These are phyloP conservation scores for Mesaphorura yosii DNA, from an alignment of 1,140 invertebrate genomes.

Conservation along the genomic window DNA sequence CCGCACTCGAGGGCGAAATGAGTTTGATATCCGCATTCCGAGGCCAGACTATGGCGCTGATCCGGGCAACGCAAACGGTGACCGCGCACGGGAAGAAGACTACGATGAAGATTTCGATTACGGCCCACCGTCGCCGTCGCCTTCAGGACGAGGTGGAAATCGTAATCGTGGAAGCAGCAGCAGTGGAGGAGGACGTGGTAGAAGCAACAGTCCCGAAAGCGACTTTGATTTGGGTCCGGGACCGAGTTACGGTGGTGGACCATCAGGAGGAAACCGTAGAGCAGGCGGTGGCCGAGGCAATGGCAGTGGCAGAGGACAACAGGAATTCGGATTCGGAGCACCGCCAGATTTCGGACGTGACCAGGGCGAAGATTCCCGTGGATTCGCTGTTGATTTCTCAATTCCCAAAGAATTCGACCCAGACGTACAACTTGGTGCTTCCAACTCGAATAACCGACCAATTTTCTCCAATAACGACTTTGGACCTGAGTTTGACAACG, in stretches of 20 bases:
- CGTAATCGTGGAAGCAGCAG: not conserved
- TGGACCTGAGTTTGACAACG: constrained; percentile 14
- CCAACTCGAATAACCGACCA: constrained; percentile 14
- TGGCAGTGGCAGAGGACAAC: not conserved
- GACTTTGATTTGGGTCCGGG: constrained; percentile 2
- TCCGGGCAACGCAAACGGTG: too few relatives aligned
- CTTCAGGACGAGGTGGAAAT: too few relatives aligned
- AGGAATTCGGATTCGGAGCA: constrained; percentile 20
- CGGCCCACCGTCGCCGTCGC: too few relatives aligned
- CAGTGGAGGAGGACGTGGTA: not conserved
- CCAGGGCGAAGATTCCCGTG: constrained; percentile 1
- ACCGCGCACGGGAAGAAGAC: too few relatives aligned
- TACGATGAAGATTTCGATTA: too few relatives aligned
- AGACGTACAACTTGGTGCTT: constrained; percentile 13
- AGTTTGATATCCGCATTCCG: too few relatives aligned
- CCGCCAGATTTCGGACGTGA: constrained; percentile 18
- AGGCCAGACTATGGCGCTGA: too few relatives aligned
- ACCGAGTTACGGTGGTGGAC: constrained; percentile 3
- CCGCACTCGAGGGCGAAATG: not conserved
- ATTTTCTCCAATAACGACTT: constrained; percentile 11
- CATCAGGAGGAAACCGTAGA: not conserved
- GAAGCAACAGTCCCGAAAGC: not conserved
- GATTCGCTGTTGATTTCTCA: constrained; percentile 22
- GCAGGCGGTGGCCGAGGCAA: constrained; percentile 1
- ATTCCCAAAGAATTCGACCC: constrained; percentile 26